Evolutionary conservation across 2,113 vertebrate species (phyloP), one percentile per base, ranked within the genome.

Genomic region (Meles meles): DNA sequence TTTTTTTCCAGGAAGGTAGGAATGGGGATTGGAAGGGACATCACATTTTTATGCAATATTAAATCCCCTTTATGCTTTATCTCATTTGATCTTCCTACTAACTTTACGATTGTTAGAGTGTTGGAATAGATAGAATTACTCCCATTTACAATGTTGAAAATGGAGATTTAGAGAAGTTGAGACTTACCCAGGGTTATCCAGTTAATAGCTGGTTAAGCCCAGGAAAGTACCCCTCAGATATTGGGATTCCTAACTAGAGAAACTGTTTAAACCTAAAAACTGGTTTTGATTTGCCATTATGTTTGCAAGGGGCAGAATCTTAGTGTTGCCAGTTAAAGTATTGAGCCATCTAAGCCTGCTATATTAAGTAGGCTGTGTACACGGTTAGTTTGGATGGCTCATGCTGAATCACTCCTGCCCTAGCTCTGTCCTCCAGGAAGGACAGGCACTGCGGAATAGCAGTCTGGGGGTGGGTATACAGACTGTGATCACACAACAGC

Each of bases 391-490:
- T 34, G 39, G 34, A 83, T 96, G 86, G 55, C 83, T 92, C 88
- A n/a, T 97, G 97, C 96, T 98, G 95, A 98, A 92, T 98, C 95
- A 98, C 65, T 96, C 47, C 65, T 92, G 95, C 63, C 44, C 93
- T 39, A 52, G 52, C 61, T 82, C 27, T 97, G 96, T 88, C 96
- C 97, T 97, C 89, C 55, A 69, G 92, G 94, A 98, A 96, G 97
- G 95, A 93, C 92, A 63, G 71, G 63, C 74, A 39, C 86, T 96
- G 89, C 49, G 2, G 55, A 96, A 71, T 44, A 90, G 71, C 74
- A 80, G 10, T 34, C 42, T 47, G 34, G 55, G 57, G 44, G 21
- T 86, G 61, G 39, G 23, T 65, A 4, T 52, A 18, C 29, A 67
- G 63, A 74, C 74, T 61, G 61, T 63, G 81, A 80, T 61, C 55